Evolutionary conservation across 2,888 invertebrate species (phyloP), one percentile per base, ranked within the genome.

Genomic region (Ptycholaimellus sp.): DNA sequence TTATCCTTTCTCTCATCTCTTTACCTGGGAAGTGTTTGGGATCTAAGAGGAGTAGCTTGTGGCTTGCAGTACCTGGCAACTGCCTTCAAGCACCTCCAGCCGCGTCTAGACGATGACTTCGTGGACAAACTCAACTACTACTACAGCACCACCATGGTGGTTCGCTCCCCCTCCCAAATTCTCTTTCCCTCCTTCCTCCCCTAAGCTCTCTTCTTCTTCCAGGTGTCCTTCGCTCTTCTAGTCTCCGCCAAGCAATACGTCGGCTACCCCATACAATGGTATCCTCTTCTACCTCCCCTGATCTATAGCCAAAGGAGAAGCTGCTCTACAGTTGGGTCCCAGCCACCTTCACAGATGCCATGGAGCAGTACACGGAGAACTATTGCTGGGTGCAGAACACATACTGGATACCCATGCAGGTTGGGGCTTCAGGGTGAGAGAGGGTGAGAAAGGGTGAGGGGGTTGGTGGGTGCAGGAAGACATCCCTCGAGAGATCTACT

Each of bases 331-430:
- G 56, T 39, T 56, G 56, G 56, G 56, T 56, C 21, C 56, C 56
- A 17, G 56, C 56, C 19, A 56, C 56, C 6, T 56, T 56, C 44
- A 56, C 56, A 5, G 56, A 56, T 39, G 54, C 56, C 14, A 56
- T 56, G 56, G 56, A 56, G 40, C 56, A 56, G 43, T 57, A 57
- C 42, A 56, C 56, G 20, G 56, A 57, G 42, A 56, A 55, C 41
- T 55, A 54, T 13, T 42, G 42, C 37, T 42, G 42, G 42, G 42
- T 42, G 25, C 47, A 57, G 41, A 57, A 57, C 42, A 56, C 56
- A n/a, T 56, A 56, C 41, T 56, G 54, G 53, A 48, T 56, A 3
- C 54, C 54, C n/a, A 54, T 56, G 50, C 50, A 50, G 40, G 46
- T 39, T 17, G 3, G 33, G 14, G 2, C 13, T 23, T 5, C 16